Evolutionary conservation across 2,888 invertebrate species (phyloP), one percentile per base, ranked within the genome.

Genomic region (Campoletis raptor): DNA sequence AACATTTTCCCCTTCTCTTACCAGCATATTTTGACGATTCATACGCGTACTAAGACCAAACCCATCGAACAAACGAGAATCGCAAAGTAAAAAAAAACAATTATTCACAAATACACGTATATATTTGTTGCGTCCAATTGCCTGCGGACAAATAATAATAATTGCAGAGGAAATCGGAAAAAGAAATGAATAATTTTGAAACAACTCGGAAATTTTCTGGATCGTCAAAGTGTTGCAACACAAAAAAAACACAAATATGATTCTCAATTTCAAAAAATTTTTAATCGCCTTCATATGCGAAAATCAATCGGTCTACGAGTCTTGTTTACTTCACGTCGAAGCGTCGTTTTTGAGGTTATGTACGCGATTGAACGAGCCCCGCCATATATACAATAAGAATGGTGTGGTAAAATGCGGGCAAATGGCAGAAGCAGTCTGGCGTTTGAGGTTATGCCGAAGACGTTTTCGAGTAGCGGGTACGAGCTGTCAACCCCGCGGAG

Each of bases 391-490:
- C n/a, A n/a, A n/a, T n/a, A n/a, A n/a, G n/a, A n/a, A n/a, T n/a
- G n/a, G n/a, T n/a, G n/a, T n/a, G n/a, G n/a, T n/a, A n/a, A n/a
- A n/a, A n/a, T n/a, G n/a, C n/a, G n/a, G n/a, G n/a, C 30, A 30
- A 30, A 30, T 30, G 30, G 30, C 45, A 45, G 45, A 10, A 45
- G 3, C 48, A 48, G 48, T 5, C 4, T 42, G 2, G 45, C 45
- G 69, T 61, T 57, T n/a, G 45, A 64, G 84, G 77, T 87, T 86
- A 72, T 87, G 86, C 80, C 85, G 81, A 80, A 85, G 15, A 45
- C 66, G 40, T 30, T 61, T 30, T 61, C 79, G 30, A 30, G 30
- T 3, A n/a, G n/a, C n/a, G n/a, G 30, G 77, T 48, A 15, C 48
- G 48, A 85, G 36, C 85, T 86, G 83, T 87, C 85, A 81, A 64